A percentile compares a stretch with the other conserved stretches of the same genome.
These are phyloP conservation scores for Eupithecia abbreviata DNA, from an alignment of 2,888 invertebrate genomes.

Conservation along the genomic window DNA sequence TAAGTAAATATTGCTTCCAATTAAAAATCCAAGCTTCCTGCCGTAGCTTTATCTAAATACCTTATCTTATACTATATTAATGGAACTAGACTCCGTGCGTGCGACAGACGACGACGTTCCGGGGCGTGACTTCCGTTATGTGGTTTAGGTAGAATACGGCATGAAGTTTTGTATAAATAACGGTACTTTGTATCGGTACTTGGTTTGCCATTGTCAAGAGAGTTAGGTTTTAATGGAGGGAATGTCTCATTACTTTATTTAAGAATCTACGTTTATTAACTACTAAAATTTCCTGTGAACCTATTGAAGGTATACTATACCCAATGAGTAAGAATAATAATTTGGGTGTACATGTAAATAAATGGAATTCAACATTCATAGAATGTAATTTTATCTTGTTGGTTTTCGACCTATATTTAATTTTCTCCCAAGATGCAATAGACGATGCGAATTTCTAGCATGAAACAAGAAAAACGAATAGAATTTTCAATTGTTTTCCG, in stretches of 20 bases:
- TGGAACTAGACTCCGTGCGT: background rate
- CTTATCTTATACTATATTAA: slow-evolving; percentile 9
- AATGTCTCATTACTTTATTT: background rate
- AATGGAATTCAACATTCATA: too few species aligned
- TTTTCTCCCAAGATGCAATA: background rate
- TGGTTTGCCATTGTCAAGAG: slow-evolving; percentile 15
- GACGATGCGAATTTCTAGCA: background rate
- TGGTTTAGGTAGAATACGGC: slow-evolving; percentile 19
- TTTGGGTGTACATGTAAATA: too few species aligned
- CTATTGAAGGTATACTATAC: background rate
- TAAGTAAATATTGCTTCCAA: background rate
- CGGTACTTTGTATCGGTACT: slow-evolving; percentile 8
- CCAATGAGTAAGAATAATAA: background rate
- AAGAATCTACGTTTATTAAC: background rate
- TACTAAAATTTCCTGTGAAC: background rate
- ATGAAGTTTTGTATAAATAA: slow-evolving; percentile 20
- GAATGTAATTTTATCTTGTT: too few species aligned
- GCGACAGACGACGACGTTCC: slow-evolving; percentile 9
- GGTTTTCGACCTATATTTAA: too few species aligned
- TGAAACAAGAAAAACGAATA: background rate
- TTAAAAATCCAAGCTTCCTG: background rate
- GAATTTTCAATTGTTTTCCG: background rate
- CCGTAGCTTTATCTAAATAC: background rate
- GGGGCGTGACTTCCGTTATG: slow-evolving; percentile 32
- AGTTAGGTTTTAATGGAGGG: background rate